Evolutionary conservation across 2,113 vertebrate species (phyloP), one percentile per base, ranked within the genome.

Genomic region (Fregata magnificens): DNA sequence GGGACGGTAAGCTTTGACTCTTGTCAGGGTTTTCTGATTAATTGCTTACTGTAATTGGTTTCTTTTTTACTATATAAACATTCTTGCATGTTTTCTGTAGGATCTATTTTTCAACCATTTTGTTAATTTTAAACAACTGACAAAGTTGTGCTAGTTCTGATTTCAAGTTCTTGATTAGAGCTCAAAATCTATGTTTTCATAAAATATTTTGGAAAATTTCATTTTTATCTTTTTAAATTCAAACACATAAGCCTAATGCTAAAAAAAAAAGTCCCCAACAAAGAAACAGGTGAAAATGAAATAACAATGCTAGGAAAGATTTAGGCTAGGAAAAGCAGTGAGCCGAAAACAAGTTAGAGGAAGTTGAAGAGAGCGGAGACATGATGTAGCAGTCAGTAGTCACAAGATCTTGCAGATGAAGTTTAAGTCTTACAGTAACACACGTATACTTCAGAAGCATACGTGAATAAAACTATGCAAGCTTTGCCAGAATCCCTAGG

Each of bases 21-120:
- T 80, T 77, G 38, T 55, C 58, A 72, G n/a, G 21, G 17, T 90
- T 87, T 91, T 89, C 77, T 84, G 69, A 55, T 94, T 61, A 93
- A 70, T 66, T 73, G 19, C 50, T 89, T 78, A 31, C 67, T 70
- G 42, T 34, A 53, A 58, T 45, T 70, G 58, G 18, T 56, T 88
- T 77, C 8, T 80, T 77, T 79, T 55, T 66, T 40, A 56, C 50
- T 86, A 9, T 49, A 4, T 19, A 49, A 91, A 56, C 1, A 4
- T 84, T 77, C 22, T 20, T 24, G 2, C 11, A 13, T 52, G 40
- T 69, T 90, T 83, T 86, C 58, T 77, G 44, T 49, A 63, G 66
- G 26, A 24, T 80, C 58, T 72, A 0, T 69, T 85, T 72, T 92
- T 83, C 36, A 80, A 36, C 21, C 13, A 5, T 29, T 80, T 69